phyloP scores from a whole-genome alignment of 2,888 invertebrate genomes.

The Elysia crispata region DNA sequence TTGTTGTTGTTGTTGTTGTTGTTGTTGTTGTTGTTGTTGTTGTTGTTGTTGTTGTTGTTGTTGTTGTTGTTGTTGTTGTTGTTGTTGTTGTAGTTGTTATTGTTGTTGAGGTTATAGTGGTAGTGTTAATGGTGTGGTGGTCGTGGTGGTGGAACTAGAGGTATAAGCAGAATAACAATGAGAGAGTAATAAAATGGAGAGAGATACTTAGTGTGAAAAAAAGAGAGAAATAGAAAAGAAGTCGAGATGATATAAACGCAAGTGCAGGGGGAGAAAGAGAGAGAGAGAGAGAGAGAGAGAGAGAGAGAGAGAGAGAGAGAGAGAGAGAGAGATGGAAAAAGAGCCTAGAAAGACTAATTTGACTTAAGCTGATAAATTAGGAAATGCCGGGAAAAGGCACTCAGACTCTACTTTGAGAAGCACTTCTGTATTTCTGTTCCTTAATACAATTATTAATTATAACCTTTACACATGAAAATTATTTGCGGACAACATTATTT shows the following conservation, averaged over 20 bases:
- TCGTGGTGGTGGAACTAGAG: slow-evolving; percentile 25
- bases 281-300: not conserved
- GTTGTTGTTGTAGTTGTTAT: too few species aligned
- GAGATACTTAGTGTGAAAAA: not conserved
- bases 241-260: not conserved
- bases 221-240: not conserved
- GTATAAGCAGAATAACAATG: not conserved
- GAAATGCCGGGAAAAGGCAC: too few species aligned
- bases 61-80: slow-evolving; percentile 16
- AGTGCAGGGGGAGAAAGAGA: not conserved
- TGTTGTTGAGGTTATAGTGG: too few species aligned
- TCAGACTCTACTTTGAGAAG: too few species aligned
- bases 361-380: too few species aligned
- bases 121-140: slow-evolving; percentile 7
- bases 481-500: too few species aligned
- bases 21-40: slow-evolving; percentile 12
- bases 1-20: not conserved
- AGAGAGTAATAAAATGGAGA: not conserved
- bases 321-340: not conserved
- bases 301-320: not conserved
- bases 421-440: too few species aligned
- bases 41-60: slow-evolving; percentile 13
- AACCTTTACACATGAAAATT: too few species aligned
- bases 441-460: too few species aligned
- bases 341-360: not conserved